Percentiles rank a stretch among this genome's conserved stretches.
Conservation (phyloP, 1,140 invertebrate genomes). For the Bilobella aurantiaca region DNA sequence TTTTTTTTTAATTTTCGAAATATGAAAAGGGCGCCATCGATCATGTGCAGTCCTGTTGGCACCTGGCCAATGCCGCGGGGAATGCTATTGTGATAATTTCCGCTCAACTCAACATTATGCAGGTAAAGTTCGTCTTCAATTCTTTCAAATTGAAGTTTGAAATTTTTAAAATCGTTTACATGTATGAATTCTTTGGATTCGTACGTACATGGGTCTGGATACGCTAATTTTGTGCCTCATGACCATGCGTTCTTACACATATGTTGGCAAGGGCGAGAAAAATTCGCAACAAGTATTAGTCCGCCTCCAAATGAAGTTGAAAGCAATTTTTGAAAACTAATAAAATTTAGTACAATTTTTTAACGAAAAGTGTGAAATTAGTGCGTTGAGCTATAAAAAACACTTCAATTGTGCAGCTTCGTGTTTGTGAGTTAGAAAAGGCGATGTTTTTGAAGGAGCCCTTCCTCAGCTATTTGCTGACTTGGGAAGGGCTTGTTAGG, state of each 20-base stretch:
- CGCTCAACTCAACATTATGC: constrained; percentile 50
- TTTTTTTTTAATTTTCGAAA: background rate
- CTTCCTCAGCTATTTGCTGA: too few species aligned
- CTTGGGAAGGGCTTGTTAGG: too few species aligned
- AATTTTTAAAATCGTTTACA: constrained; percentile 43
- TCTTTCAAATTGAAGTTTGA: background rate
- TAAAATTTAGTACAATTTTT: too few species aligned
- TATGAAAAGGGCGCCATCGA: constrained; percentile 61
- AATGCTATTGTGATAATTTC: constrained; percentile 83
- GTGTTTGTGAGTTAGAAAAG: too few species aligned
- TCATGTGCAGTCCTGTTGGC: constrained; percentile 80
- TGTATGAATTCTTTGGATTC: constrained; percentile 76
- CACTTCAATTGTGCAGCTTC: too few species aligned
- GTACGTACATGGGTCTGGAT: constrained; percentile 70
- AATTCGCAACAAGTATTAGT: background rate
- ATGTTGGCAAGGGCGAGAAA: constrained; percentile 39
- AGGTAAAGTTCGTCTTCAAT: constrained; percentile 42
- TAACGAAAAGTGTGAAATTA: too few species aligned
- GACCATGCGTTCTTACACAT: constrained; percentile 60
- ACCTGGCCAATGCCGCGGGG: constrained; percentile 78
- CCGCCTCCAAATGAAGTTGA: background rate
- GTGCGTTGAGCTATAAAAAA: background rate
- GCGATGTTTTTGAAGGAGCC: too few species aligned
- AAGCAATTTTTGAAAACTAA: background rate
- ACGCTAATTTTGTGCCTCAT: constrained; percentile 69